Percentiles rank a stretch among this genome's conserved stretches.
Conservation (phyloP, 2,113 vertebrate species). For the Stictonetta naevosa region DNA sequence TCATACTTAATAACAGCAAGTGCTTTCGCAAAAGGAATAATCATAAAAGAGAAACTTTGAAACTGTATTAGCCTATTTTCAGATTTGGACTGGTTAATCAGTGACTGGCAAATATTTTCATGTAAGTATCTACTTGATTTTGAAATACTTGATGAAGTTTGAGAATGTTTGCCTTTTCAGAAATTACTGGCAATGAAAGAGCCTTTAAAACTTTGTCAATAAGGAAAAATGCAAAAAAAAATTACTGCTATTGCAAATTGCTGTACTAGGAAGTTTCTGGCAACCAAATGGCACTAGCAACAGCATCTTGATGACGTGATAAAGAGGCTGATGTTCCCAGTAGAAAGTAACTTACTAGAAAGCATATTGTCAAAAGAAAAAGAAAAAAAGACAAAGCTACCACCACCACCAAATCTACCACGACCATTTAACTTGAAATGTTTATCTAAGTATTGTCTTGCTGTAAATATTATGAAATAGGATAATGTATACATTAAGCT, state of each 20-base stretch:
- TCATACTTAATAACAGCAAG: neutral
- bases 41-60: neutral
- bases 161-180: neutral
- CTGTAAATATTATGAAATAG: conserved; percentile 2
- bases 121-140: neutral
- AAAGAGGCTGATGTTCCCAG: neutral
- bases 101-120: neutral
- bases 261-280: neutral
- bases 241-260: neutral
- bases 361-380: neutral
- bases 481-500: neutral
- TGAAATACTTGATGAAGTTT: neutral
- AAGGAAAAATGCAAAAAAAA: neutral
- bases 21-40: neutral
- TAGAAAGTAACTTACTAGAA: neutral
- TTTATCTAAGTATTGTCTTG: conserved; percentile 8
- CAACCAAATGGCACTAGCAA: neutral
- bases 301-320: neutral
- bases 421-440: conserved; percentile 29
- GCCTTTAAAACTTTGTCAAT: neutral
- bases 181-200: neutral
- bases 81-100: neutral
- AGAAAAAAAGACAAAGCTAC: neutral
- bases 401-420: neutral
- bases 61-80: neutral